Conservation (phyloP, 2,113 vertebrate genomes). For the Eudyptes chrysolophus region DNA sequence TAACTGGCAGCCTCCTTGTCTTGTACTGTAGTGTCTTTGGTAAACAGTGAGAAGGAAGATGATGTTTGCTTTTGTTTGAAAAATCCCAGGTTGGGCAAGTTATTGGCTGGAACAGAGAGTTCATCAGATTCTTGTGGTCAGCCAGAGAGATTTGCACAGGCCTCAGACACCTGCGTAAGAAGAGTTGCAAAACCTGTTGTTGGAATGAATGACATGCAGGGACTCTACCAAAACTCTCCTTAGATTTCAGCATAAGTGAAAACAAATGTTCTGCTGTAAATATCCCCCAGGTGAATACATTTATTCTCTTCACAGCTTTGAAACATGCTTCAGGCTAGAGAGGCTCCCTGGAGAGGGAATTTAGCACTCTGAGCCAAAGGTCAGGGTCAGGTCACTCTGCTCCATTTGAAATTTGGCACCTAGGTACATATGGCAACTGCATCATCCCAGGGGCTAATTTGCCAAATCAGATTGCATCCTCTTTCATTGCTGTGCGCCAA, state of each 20-base stretch:
- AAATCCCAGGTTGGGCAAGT: not conserved
- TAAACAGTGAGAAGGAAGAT: not conserved
- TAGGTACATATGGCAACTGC: conserved; percentile 61
- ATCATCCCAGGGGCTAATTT: conserved; percentile 66
- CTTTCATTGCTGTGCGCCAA: conserved; percentile 17
- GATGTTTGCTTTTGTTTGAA: not conserved
- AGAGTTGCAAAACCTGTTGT: conserved; percentile 55
- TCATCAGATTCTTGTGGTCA: conserved; percentile 23
- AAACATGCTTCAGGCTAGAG: conserved; percentile 55
- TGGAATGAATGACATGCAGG: conserved; percentile 55
- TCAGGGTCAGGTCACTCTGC: conserved; percentile 68
- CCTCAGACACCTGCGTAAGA: conserved; percentile 39
- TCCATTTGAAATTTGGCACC: conserved; percentile 72
- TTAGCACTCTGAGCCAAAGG: conserved; percentile 50
- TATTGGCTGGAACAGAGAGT: not conserved
- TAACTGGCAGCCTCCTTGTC: not conserved
- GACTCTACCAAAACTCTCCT: conserved; percentile 65
- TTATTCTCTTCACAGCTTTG: conserved; percentile 66
- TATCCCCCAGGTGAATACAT: conserved; percentile 59
- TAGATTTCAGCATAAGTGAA: conserved; percentile 62
- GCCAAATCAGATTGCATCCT: conserved; percentile 65
- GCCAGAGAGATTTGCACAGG: not conserved
- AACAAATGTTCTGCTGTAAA: conserved; percentile 66
- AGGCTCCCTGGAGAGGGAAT: conserved; percentile 60
- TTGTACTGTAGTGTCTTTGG: not conserved